Base-by-base conservation (phyloP, 2,797 vertebrate species). In the Anguilla pacifica region DNA sequence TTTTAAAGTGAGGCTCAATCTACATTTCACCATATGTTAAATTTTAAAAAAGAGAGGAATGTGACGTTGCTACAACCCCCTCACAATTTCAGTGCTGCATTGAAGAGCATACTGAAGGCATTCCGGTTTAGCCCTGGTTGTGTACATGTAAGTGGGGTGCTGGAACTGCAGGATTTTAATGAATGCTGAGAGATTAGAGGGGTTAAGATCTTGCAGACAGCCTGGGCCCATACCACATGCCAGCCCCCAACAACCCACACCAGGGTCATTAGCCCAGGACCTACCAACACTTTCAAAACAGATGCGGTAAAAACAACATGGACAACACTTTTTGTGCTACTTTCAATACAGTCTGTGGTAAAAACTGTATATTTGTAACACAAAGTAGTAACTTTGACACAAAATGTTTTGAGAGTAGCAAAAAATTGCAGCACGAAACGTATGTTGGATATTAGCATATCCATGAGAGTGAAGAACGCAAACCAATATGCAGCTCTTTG, bases 121-220 rank as follows among this genome's bases (percentile, higher is more conserved):
- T 17, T 6, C 57, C 2, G 19, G 61, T 19, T 67, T 2, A 67
- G 5, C 70, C 11, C 5, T 13, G 61, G 61, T n/a, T 67, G 61
- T n/a, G 25, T n/a, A 72, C 28, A n/a, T 3, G 25, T 25, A 1
- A 25, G 46, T 10, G 6, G 0, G 19, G 46, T 10, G 25, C 43
- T 7, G 19, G 79, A n/a, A 3, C 46, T 13, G 79, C 79, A n/a
- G 79, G 79, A 25, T 17, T 35, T 17, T 22, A 6, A n/a, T 82
- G 79, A 51, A 82, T 51, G 79, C 79, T n/a, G 43, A 82, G 79
- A 51, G 46, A 82, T 25, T 51, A 49, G 43, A n/a, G 43, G 79
- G 9, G 79, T n/a, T 82, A 82, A 82, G 79, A 22, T 2, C 46
- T n/a, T 25, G 22, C 22, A 51, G 43, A 13, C 79, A 51, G 79